Conservation (phyloP, 2,113 vertebrate species). For the Xenus cinereus region DNA sequence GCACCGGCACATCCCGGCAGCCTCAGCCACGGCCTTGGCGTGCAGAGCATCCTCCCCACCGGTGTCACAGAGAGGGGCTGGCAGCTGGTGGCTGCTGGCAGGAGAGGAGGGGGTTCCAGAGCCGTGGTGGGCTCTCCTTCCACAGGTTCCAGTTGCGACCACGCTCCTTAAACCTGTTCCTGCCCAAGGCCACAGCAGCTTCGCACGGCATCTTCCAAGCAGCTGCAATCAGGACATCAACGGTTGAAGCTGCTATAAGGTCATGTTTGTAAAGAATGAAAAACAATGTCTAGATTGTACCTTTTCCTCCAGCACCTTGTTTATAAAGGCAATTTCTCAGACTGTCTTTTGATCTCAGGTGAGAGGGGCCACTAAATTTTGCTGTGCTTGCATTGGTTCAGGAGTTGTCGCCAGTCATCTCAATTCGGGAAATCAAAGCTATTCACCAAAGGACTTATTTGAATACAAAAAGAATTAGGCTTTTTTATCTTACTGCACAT, state of each 20-base stretch:
- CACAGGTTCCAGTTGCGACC: fast-evolving
- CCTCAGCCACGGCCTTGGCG: neutral
- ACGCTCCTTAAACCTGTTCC: fast-evolving
- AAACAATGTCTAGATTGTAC: neutral
- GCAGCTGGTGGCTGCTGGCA: neutral
- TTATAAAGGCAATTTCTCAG: neutral
- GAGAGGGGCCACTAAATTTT: neutral
- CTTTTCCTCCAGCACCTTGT: neutral
- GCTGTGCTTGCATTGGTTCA: neutral
- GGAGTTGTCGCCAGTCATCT: neutral
- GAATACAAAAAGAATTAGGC: neutral
- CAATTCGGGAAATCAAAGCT: neutral
- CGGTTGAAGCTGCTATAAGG: neutral
- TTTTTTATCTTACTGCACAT: neutral
- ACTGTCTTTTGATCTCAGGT: neutral
- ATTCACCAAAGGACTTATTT: neutral
- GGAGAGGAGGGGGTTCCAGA: neutral
- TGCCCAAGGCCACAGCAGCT: neutral
- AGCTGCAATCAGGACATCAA: neutral
- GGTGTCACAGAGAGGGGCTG: fast-evolving
- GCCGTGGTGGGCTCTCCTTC: neutral
- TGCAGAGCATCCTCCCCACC: fast-evolving
- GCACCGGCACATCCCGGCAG: fast-evolving
- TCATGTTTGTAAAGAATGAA: neutral
- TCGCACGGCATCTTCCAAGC: neutral